These are phyloP conservation scores for Hylaeus anthracinus DNA, from an alignment of 1,140 invertebrate genomes.

Conservation along the genomic window DNA sequence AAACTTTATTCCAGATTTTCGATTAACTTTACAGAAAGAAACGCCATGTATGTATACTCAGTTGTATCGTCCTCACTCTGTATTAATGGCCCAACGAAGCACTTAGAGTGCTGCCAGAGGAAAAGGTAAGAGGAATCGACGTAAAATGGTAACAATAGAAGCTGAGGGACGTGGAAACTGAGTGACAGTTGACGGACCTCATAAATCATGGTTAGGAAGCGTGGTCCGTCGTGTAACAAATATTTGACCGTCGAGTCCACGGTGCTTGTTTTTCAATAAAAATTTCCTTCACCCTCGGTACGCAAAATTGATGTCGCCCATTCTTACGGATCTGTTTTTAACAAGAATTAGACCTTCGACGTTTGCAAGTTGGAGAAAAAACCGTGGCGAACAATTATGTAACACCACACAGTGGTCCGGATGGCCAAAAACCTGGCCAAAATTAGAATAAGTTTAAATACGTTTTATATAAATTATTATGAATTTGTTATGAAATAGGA, in stretches of 20 bases:
- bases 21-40: too few relatives aligned
- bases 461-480: too few relatives aligned
- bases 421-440: too few relatives aligned
- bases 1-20: too few relatives aligned
- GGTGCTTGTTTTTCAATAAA: conserved; percentile 19
- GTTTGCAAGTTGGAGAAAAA: neutral
- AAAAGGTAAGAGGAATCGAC: neutral
- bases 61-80: too few relatives aligned
- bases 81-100: conserved; percentile 11
- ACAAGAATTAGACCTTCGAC: too few relatives aligned
- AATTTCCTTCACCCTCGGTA: neutral
- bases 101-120: conserved; percentile 16
- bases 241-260: conserved; percentile 17
- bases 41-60: too few relatives aligned
- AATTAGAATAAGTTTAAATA: too few relatives aligned
- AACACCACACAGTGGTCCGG: too few relatives aligned
- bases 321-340: neutral
- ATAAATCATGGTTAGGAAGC: conserved; percentile 55
- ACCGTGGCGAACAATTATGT: too few relatives aligned
- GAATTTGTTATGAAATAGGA: too few relatives aligned
- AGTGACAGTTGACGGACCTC: conserved; percentile 36
- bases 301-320: neutral
- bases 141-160: conserved; percentile 47
- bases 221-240: conserved; percentile 31
- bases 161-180: neutral